Evolutionary conservation across 2,113 vertebrate genomes (phyloP), one percentile per base, ranked within the genome.

Genomic region (Mohoua ochrocephala): DNA sequence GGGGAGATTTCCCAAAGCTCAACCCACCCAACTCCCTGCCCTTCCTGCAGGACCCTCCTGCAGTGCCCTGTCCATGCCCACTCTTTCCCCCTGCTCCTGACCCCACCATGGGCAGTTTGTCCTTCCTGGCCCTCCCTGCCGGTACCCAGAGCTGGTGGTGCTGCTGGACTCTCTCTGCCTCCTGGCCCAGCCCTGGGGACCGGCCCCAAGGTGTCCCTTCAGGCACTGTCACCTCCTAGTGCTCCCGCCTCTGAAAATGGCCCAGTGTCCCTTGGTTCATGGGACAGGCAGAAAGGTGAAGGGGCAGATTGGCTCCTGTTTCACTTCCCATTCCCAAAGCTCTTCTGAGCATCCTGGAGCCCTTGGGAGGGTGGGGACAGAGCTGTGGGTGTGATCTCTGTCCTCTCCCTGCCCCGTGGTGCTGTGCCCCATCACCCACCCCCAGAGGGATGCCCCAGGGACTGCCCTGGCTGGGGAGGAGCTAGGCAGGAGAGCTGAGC

Each of bases 1-100:
- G 18, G 1, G 0, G 37, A 87, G n/a, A 7, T 57, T 69, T 74
- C 76, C 42, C 52, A 26, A 27, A 76, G 57, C 19, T 67, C 23
- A 22, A 24, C 47, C 35, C 41, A 7, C 0, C 2, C 30, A 45
- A 3, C 7, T 18, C 64, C 2, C 5, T 39, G 45, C 6, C 42
- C 20, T 69, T 37, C 33, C 47, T n/a, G 26, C 12, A 15, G 9
- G 3, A 28, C n/a, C n/a, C 26, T 37, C 37, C 53, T 45, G 69
- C 45, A 61, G 10, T 54, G 23, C n/a, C 23, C 28, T 45, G 21
- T 16, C 41, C 13, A 2, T 47, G 13, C n/a, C 67, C n/a, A 44
- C 6, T 17, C 19, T 57, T 56, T 18, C 16, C 47, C 18, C 16
- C 0, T 21, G 21, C 27, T 60, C n/a, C 11, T 44, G 30, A 3